These are phyloP conservation scores for Drosophila quasianomalipes DNA, from an alignment of 2,888 invertebrate genomes.

Conservation along the genomic window DNA sequence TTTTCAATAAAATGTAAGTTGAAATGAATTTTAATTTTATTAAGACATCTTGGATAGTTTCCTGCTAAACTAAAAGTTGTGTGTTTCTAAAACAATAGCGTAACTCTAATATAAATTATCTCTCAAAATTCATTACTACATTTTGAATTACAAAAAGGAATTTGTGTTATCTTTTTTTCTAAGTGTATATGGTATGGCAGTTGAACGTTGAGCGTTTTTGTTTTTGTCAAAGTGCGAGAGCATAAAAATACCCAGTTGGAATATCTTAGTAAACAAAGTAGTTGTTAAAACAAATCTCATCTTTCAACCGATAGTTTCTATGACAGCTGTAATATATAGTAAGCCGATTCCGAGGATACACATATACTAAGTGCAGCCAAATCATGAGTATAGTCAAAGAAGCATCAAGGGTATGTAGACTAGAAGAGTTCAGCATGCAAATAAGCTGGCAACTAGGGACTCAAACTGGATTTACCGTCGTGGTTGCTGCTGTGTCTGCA, in stretches of 20 bases:
- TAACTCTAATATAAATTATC: not conserved
- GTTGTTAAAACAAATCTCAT: not conserved
- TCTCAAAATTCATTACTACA: not conserved
- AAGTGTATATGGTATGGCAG: not conserved
- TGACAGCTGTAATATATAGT: not conserved
- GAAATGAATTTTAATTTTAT: not conserved
- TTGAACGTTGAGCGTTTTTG: not conserved
- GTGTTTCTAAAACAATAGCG: not conserved
- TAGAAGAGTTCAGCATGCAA: conserved; percentile 59
- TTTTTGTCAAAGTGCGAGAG: not conserved
- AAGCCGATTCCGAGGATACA: not conserved
- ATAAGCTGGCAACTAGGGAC: conserved; percentile 44
- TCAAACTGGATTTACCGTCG: conserved; percentile 16
- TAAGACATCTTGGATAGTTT: not conserved
- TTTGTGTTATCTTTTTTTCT: not conserved
- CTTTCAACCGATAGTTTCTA: not conserved
- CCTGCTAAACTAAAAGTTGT: not conserved
- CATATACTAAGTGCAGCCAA: not conserved
- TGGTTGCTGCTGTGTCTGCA: conserved; percentile 37
- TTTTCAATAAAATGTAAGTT: not conserved
- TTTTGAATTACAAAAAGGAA: not conserved
- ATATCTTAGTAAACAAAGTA: not conserved
- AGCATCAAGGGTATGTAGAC: not conserved
- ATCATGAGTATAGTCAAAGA: not conserved
- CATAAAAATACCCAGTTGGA: not conserved